These are phyloP conservation scores for Leucosticte australis DNA, from an alignment of 2,113 vertebrate species.

Conservation along the genomic window DNA sequence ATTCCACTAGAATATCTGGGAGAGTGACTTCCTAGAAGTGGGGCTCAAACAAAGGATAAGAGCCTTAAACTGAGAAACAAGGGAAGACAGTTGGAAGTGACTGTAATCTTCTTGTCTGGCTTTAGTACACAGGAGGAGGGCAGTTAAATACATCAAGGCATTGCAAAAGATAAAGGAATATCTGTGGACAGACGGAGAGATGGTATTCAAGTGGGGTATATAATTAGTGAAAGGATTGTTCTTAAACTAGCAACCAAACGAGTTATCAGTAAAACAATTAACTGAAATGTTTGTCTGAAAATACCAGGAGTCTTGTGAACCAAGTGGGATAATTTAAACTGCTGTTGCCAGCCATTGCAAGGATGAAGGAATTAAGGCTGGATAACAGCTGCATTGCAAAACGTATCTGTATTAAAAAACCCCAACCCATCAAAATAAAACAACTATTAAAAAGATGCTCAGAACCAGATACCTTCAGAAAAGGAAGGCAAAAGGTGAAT, in stretches of 20 bases:
- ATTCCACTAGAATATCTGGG: not conserved
- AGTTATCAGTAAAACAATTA: constrained; percentile 1
- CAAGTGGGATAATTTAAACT: not conserved
- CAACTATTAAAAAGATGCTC: not conserved
- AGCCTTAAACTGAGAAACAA: constrained; percentile 44
- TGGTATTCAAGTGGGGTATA: not conserved
- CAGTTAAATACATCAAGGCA: constrained; percentile 26
- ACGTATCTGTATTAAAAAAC: not conserved
- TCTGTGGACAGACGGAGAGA: not conserved
- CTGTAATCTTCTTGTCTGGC: constrained; percentile 46
- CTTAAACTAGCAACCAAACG: not conserved
- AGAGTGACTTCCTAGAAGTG: not conserved
- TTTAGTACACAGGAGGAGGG: constrained; percentile 43
- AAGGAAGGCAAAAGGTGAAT: not conserved
- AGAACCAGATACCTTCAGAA: not conserved
- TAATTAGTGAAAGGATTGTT: constrained; percentile 1
- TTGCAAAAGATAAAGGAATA: constrained; percentile 43
- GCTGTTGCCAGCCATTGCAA: not conserved
- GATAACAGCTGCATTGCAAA: not conserved
- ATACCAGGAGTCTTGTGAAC: not conserved
- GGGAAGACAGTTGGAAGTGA: constrained; percentile 46
- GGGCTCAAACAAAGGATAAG: constrained; percentile 6
- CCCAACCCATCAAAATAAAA: not conserved
- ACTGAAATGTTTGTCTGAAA: not conserved
- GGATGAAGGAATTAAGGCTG: not conserved